These are phyloP conservation scores for Leptopilina myrica DNA, from an alignment of 2,888 invertebrate genomes.

Conservation along the genomic window DNA sequence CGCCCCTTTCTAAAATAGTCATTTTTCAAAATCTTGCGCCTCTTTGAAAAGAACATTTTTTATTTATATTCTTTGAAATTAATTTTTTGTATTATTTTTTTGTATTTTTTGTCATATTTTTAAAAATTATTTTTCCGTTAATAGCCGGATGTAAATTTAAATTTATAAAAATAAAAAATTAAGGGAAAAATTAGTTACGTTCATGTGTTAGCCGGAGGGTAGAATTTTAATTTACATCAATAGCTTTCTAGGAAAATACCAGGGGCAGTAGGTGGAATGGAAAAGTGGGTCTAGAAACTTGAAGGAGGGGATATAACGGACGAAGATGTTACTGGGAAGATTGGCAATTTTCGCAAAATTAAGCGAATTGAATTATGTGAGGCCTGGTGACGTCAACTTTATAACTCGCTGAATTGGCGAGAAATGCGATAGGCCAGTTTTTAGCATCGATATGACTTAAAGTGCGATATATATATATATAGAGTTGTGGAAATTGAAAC, in stretches of 20 bases:
- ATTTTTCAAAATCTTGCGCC: too few species aligned
- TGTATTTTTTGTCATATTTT: too few species aligned
- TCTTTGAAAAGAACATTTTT: neutral
- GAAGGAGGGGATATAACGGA: conserved; percentile 45
- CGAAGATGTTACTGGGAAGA: conserved; percentile 65
- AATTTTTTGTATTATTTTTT: neutral
- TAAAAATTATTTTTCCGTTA: neutral
- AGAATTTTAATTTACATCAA: conserved; percentile 7
- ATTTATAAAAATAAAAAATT: neutral
- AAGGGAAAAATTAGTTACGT: neutral
- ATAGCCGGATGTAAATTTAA: neutral
- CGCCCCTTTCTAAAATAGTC: too few species aligned
- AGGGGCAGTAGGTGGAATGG: conserved; percentile 50
- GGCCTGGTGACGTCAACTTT: conserved; percentile 71
- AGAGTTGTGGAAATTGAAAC: conserved; percentile 11
- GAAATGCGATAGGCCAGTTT: conserved; percentile 64
- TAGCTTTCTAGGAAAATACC: conserved; percentile 29
- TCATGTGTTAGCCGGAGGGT: neutral
- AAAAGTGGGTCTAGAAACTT: conserved; percentile 51
- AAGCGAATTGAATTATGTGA: conserved; percentile 74
- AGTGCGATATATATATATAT: conserved; percentile 5
- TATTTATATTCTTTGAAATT: neutral
- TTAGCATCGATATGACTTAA: conserved; percentile 50
- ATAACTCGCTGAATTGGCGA: conserved; percentile 74
- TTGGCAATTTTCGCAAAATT: conserved; percentile 74